These are phyloP conservation scores for Arrhopalites spinosus DNA, from an alignment of 2,888 invertebrate species.

Conservation along the genomic window DNA sequence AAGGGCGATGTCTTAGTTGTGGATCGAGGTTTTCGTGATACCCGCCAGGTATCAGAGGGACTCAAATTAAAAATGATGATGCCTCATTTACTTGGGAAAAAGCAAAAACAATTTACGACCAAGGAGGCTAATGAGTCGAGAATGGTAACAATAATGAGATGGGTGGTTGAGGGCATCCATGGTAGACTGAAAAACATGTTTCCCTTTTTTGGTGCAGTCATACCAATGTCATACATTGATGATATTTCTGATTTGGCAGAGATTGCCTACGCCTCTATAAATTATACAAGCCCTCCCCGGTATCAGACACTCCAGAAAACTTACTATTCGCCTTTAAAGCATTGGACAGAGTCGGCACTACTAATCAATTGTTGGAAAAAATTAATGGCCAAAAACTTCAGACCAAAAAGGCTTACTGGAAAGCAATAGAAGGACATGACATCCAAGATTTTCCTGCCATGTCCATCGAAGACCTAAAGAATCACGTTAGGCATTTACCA, in stretches of 20 bases:
- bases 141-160: constrained; percentile 18
- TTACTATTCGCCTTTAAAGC: background rate
- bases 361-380: background rate
- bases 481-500: background rate
- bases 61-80: background rate
- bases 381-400: too few relatives aligned
- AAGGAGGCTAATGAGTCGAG: background rate
- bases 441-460: background rate
- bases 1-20: constrained; percentile 16
- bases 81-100: constrained; percentile 9
- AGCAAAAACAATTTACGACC: background rate
- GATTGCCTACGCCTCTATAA: background rate
- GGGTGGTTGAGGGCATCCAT: constrained; percentile 38
- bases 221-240: constrained; percentile 9
- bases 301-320: background rate
- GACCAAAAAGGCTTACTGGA: background rate
- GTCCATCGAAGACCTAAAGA: background rate
- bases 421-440: background rate
- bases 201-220: constrained; percentile 18
- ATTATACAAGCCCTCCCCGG: background rate
- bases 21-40: constrained; percentile 37
- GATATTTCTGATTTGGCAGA: background rate
- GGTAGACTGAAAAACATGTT: constrained; percentile 38
- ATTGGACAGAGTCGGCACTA: background rate
- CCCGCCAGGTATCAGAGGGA: background rate